Evolutionary conservation across 2,113 vertebrate species (phyloP).

Genomic region (Hippocampus zosterae): DNA sequence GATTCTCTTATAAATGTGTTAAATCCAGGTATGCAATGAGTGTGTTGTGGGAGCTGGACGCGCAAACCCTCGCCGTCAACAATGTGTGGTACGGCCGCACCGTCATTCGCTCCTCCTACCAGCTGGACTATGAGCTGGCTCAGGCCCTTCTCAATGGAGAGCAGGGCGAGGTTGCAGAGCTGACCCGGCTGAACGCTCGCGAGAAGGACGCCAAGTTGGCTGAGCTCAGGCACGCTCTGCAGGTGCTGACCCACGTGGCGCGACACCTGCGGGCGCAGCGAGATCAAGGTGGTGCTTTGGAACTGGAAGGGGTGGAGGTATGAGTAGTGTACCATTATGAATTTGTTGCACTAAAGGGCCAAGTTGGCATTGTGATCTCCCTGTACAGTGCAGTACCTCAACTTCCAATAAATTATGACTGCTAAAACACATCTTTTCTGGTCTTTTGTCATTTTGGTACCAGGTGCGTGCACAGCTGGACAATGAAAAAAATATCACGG

Average conservation of each 20-base stretch:
- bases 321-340: background rate
- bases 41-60: constrained; percentile 86
- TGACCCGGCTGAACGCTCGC: constrained; percentile 57
- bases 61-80: constrained; percentile 65
- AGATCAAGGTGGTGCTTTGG: constrained; percentile 81
- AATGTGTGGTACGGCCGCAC: constrained; percentile 78
- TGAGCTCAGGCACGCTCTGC: constrained; percentile 76
- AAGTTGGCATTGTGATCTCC: background rate
- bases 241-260: constrained; percentile 78
- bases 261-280: constrained; percentile 75
- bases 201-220: constrained; percentile 58
- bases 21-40: constrained; percentile 86
- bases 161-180: constrained; percentile 71
- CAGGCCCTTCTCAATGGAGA: constrained; percentile 83
- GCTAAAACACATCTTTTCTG: background rate
- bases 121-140: constrained; percentile 87
- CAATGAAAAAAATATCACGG: constrained; percentile 80
- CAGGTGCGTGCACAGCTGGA: constrained; percentile 84
- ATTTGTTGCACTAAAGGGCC: background rate
- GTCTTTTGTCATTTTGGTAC: background rate
- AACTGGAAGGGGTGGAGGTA: constrained; percentile 88
- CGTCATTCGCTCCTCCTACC: constrained; percentile 87
- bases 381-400: too few species aligned
- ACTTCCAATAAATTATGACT: background rate
- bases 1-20: background rate